Evolutionary conservation across 2,888 invertebrate species (phyloP), one percentile per base, ranked within the genome.

Genomic region (Megamerina dolium): DNA sequence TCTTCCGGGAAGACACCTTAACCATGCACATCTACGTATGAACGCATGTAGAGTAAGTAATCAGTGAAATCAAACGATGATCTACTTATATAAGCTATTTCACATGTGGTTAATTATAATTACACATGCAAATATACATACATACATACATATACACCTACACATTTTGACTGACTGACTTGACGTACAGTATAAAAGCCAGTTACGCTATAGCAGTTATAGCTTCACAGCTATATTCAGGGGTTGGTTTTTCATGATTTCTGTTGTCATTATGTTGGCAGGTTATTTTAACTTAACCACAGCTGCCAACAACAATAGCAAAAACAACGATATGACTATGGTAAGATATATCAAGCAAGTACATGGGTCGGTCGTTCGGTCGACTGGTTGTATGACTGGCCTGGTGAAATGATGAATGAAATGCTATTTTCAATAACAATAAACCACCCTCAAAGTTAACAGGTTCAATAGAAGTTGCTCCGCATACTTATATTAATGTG

Each of bases 21-120:
- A 19, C 43, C n/a, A n/a, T n/a, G n/a, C n/a, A n/a, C n/a, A n/a
- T n/a, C n/a, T n/a, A n/a, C n/a, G n/a, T n/a, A n/a, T n/a, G n/a
- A n/a, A n/a, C n/a, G n/a, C n/a, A n/a, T n/a, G n/a, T n/a, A n/a
- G n/a, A n/a, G n/a, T n/a, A n/a, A n/a, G n/a, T n/a, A n/a, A n/a
- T n/a, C n/a, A n/a, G n/a, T n/a, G n/a, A n/a, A n/a, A n/a, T n/a
- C n/a, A n/a, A n/a, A n/a, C n/a, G n/a, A n/a, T n/a, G n/a, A n/a
- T n/a, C n/a, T n/a, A n/a, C n/a, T n/a, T n/a, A n/a, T n/a, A n/a
- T n/a, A 27, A 43, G 38, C 38, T 38, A 38, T 55, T 54, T 55
- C 61, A 61, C 63, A 63, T 59, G 61, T 51, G 64, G 60, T 63
- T 64, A 65, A 65, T 65, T 63, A 61, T 65, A 65, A 65, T 65